phyloP scores from a whole-genome alignment of 2,113 vertebrate species.

The Opisthocomus hoazin region DNA sequence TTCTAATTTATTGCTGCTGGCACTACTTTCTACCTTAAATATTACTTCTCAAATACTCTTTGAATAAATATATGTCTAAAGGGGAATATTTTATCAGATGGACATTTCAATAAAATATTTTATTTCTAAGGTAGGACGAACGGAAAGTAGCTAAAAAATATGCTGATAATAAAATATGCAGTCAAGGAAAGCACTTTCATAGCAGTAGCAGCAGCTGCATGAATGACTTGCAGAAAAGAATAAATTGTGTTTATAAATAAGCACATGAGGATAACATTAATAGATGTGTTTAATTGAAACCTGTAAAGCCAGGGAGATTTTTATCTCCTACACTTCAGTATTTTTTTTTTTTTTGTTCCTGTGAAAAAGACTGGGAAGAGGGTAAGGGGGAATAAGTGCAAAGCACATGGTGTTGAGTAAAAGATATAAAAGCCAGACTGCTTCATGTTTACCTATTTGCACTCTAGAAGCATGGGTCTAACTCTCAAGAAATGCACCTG shows the following conservation, averaged over 20 bases:
- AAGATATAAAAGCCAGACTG: background rate
- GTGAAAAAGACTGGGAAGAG: background rate
- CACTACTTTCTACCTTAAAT: conserved; percentile 32
- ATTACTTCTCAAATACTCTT: conserved; percentile 58
- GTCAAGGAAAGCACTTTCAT: conserved; percentile 13
- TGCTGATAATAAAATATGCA: conserved; percentile 48
- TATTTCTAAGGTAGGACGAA: conserved; percentile 53
- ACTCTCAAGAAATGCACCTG: background rate
- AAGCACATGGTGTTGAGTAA: background rate
- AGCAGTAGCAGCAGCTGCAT: background rate
- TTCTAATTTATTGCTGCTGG: conserved; percentile 34
- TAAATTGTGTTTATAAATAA: conserved; percentile 58
- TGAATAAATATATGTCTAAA: conserved; percentile 55
- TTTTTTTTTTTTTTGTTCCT: conserved; percentile 27
- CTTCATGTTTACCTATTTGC: background rate
- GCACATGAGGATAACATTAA: background rate
- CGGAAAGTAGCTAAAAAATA: conserved; percentile 66
- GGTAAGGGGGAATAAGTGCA: background rate
- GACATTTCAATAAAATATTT: conserved; percentile 54
- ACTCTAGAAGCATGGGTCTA: background rate
- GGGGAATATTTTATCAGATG: conserved; percentile 62
- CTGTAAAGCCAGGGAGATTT: background rate
- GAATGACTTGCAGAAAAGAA: conserved; percentile 28
- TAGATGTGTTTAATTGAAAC: conserved; percentile 57
- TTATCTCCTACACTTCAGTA: background rate